These are phyloP conservation scores for Cyaniris semiargus DNA, from an alignment of 2,888 invertebrate genomes.

Conservation along the genomic window DNA sequence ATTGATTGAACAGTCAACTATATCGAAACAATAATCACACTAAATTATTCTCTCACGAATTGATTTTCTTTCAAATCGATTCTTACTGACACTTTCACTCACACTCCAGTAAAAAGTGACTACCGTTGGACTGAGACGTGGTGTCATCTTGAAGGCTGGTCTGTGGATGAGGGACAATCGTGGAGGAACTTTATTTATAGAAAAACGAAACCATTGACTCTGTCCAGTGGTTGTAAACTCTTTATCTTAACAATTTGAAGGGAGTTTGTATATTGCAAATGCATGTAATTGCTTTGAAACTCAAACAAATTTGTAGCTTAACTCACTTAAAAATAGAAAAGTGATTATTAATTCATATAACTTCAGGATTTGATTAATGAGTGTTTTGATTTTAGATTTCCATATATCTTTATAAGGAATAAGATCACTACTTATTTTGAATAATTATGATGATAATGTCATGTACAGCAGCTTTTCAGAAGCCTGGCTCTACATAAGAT, in stretches of 20 bases:
- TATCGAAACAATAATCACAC: background rate
- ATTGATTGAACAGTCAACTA: background rate
- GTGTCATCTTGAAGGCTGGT: constrained; percentile 67
- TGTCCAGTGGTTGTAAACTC: constrained; percentile 31
- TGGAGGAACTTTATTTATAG: constrained; percentile 68
- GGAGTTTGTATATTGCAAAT: background rate
- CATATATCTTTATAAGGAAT: no score
- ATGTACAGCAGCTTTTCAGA: no score
- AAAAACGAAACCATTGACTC: constrained; percentile 38
- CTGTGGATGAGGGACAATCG: constrained; percentile 56
- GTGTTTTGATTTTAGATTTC: no score
- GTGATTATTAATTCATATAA: no score
- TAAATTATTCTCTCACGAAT: constrained; percentile 2
- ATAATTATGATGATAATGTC: no score
- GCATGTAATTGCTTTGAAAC: no score
- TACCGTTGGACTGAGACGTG: constrained; percentile 67
- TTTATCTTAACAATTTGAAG: background rate
- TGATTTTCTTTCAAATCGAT: constrained; percentile 4
- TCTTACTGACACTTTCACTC: constrained; percentile 37
- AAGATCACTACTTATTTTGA: no score
- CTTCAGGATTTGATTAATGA: no score
- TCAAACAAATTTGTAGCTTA: no score
- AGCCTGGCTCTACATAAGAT: no score
- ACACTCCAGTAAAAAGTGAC: constrained; percentile 29
- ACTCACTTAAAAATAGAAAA: background rate